Percentiles rank a stretch among this genome's conserved stretches.
Evolutionary conservation across 1,140 invertebrate species (phyloP).

Genomic region (Adelges cooleyi): DNA sequence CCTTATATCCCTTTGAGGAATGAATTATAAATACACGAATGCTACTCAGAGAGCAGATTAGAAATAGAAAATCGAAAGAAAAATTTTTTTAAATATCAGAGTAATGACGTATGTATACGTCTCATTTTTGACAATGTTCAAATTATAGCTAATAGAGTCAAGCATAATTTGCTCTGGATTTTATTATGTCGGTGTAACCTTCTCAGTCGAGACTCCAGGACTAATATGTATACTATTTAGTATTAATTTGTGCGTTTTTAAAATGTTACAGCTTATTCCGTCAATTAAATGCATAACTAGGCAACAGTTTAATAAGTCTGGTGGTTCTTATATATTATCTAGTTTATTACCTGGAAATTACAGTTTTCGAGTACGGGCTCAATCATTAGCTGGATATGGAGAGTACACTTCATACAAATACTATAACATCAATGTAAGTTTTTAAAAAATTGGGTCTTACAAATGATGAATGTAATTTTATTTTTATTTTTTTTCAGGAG

Average conservation of each 20-base stretch:
- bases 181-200: too few species aligned
- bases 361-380: constrained; percentile 60
- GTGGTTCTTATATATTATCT: constrained; percentile 36
- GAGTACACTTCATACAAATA: constrained; percentile 50
- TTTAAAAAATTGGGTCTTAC: background rate
- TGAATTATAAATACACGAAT: too few species aligned
- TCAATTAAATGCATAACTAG: constrained; percentile 41
- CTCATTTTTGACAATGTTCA: too few species aligned
- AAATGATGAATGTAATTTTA: background rate
- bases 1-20: too few species aligned
- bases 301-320: constrained; percentile 38
- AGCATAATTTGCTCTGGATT: too few species aligned
- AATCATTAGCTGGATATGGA: constrained; percentile 64
- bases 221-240: background rate
- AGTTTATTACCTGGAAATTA: constrained; percentile 74
- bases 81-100: too few species aligned
- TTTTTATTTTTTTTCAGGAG: background rate
- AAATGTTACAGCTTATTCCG: constrained; percentile 35
- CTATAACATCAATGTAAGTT: constrained; percentile 49
- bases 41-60: too few species aligned
- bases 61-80: too few species aligned
- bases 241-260: constrained; percentile 28
- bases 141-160: too few species aligned
- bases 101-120: too few species aligned
- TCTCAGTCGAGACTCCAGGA: too few species aligned